Evolutionary conservation across 2,113 vertebrate genomes (phyloP), one percentile per base, ranked within the genome.

Genomic region (Solea solea): DNA sequence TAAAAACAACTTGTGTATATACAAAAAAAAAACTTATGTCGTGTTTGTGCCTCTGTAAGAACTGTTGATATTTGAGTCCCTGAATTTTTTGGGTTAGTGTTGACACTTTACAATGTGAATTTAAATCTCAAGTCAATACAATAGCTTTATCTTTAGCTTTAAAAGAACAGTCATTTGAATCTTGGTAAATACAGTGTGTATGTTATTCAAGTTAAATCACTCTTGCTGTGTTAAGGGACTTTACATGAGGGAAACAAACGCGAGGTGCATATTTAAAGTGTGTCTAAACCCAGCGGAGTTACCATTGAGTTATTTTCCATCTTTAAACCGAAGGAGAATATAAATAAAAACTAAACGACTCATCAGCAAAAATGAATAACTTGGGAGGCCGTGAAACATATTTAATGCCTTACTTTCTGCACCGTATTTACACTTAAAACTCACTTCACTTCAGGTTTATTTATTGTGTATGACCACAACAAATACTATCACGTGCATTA

Each of bases 201-300:
- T 21, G 21, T 34, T 34, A 34, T 34, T 34, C 34, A 34, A 34
- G 34, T 2, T 34, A 34, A 34, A 34, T 34, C 34, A 34, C 34
- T 34, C 34, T 34, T 34, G 3, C 34, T 12, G 46, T 21, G 14
- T 8, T 7, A 57, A 45, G 25, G 46, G 34, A 51, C 41, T 39
- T 5, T 25, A 34, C 40, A 65, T 46, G 28, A 25, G 11, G 11
- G 45, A 54, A 25, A 56, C 27, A 54, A 46, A 55, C 21, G 52
- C 53, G 59, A 21, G 27, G 16, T 15, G 64, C 61, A 54, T 48
- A 28, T 69, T 72, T 44, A 63, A 72, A 65, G 58, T 46, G 74
- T 64, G 44, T 59, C 42, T 34, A 14, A 52, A 44, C 61, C 62
- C 39, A 16, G 11, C 44, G 50, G 42, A 21, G 44, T 41, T 14